phyloP scores from a whole-genome alignment of 2,113 vertebrate genomes.

The Polypterus bichir region DNA sequence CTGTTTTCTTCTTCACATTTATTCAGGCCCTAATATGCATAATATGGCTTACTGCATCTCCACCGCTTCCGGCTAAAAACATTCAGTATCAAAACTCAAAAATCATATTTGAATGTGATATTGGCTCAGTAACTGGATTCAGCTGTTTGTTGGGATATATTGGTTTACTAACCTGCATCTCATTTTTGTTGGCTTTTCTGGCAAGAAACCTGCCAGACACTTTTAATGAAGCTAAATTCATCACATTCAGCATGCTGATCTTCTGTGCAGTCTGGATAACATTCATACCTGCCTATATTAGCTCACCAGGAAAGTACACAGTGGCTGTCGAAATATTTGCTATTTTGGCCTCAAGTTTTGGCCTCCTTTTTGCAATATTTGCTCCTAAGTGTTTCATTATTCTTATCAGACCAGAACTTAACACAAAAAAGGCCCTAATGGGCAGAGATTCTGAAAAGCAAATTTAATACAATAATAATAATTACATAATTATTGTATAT shows the following conservation, averaged over 20 bases:
- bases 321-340: conserved; percentile 10
- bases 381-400: conserved; percentile 15
- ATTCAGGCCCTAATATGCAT: conserved; percentile 3
- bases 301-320: conserved; percentile 3
- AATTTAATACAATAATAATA: background rate
- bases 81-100: background rate
- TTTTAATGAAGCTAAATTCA: conserved; percentile 13
- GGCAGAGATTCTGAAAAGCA: conserved; percentile 14
- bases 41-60: background rate
- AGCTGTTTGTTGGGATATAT: conserved; percentile 1
- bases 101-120: conserved; percentile 9
- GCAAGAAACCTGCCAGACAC: conserved; percentile 9
- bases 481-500: too few species aligned
- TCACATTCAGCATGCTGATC: conserved; percentile 13
- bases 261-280: conserved; percentile 10
- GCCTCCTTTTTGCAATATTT: conserved; percentile 10
- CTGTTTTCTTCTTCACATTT: background rate
- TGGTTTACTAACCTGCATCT: conserved; percentile 5
- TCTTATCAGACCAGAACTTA: conserved; percentile 3
- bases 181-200: conserved; percentile 10
- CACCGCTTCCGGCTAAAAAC: background rate
- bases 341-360: conserved; percentile 10
- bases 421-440: conserved; percentile 3
- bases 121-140: background rate
- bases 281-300: conserved; percentile 1